Percentiles rank a stretch among this genome's conserved stretches.
Evolutionary conservation across 2,113 vertebrate species (phyloP).

Genomic region (Origma solitaria): DNA sequence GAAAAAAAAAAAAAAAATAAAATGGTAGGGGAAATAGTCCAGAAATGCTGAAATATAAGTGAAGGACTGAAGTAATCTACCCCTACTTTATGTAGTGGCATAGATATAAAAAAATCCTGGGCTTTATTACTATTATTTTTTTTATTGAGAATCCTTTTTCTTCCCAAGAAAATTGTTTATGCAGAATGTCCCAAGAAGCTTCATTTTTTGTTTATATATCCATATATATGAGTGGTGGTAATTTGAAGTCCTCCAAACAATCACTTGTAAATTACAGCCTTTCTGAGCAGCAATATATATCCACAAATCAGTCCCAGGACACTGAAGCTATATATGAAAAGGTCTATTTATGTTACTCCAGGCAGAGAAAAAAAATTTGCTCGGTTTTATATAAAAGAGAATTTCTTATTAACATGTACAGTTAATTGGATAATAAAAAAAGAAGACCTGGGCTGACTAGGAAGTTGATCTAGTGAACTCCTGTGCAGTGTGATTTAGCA

Average conservation of each 20-base stretch:
- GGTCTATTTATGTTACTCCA: slow-evolving; percentile 31
- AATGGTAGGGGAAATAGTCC: slow-evolving; percentile 10
- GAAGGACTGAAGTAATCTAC: slow-evolving; percentile 29
- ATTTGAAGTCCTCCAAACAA: slow-evolving; percentile 65
- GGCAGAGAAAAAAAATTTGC: not conserved
- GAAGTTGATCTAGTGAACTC: slow-evolving; percentile 36
- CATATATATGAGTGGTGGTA: slow-evolving; percentile 53
- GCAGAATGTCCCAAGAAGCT: slow-evolving; percentile 52
- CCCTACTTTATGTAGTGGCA: not conserved
- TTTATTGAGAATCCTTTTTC: slow-evolving; percentile 57
- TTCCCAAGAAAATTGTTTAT: slow-evolving; percentile 64
- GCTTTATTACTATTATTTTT: not conserved
- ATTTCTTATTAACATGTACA: slow-evolving; percentile 45
- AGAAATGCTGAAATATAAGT: slow-evolving; percentile 43
- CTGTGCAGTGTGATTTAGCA: slow-evolving; percentile 3
- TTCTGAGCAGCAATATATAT: slow-evolving; percentile 46
- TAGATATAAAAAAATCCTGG: slow-evolving; percentile 2
- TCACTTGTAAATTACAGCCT: slow-evolving; percentile 62
- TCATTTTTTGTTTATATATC: slow-evolving; percentile 64
- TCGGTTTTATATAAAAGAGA: not conserved
- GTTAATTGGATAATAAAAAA: slow-evolving; percentile 63
- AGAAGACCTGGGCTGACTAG: not conserved
- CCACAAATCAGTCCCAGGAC: slow-evolving; percentile 52
- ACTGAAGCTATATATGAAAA: slow-evolving; percentile 7
- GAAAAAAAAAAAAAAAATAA: not conserved